Conservation (phyloP, 2,113 vertebrate species). For the Amblyopsis rosae region DNA sequence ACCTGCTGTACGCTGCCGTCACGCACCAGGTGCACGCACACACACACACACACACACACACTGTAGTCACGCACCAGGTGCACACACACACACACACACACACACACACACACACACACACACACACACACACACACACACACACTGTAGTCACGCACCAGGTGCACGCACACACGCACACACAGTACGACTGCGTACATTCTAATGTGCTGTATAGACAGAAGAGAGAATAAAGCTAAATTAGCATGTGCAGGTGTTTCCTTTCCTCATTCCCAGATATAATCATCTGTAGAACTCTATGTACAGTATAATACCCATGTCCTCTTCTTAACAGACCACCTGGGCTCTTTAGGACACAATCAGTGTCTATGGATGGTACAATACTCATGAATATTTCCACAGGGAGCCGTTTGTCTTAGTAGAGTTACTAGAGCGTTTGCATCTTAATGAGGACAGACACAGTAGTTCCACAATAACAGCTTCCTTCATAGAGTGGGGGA, state of each 20-base stretch:
- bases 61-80: not conserved
- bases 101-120: too few relatives aligned
- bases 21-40: constrained; percentile 84
- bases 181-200: not conserved
- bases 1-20: constrained; percentile 84
- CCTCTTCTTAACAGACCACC: not conserved
- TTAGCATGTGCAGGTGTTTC: too few relatives aligned
- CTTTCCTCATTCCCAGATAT: too few relatives aligned
- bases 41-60: not conserved
- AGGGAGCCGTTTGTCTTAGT: not conserved
- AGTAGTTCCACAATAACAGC: not conserved
- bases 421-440: not conserved
- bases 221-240: too few relatives aligned
- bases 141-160: not conserved
- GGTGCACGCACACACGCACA: too few relatives aligned
- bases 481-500: too few relatives aligned
- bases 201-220: too few relatives aligned
- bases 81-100: not conserved
- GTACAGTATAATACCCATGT: not conserved
- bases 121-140: constrained; percentile 22
- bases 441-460: not conserved
- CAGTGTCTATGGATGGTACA: too few relatives aligned
- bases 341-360: too few relatives aligned
- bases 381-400: too few relatives aligned
- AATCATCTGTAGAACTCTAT: too few relatives aligned